phyloP scores from a whole-genome alignment of 2,113 vertebrate species.

The Romanogobio albipinnatus region DNA sequence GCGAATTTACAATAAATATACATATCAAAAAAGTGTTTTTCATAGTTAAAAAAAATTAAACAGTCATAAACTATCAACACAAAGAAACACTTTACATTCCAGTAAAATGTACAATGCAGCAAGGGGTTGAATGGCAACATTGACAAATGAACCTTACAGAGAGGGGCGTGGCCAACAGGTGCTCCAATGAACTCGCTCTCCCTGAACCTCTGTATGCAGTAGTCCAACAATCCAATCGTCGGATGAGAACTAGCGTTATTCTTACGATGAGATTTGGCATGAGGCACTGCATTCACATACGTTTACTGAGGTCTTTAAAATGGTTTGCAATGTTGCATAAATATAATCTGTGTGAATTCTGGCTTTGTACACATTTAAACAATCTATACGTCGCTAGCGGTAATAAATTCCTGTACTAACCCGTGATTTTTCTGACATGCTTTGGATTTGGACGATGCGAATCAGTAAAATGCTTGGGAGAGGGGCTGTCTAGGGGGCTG shows the following conservation, averaged over 20 bases:
- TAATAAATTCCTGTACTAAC: neutral
- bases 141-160: slow-evolving; percentile 65
- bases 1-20: slow-evolving; percentile 78
- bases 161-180: slow-evolving; percentile 40
- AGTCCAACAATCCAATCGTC: slow-evolving; percentile 47
- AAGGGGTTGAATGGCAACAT: slow-evolving; percentile 73
- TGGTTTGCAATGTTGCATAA: slow-evolving; percentile 4
- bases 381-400: slow-evolving; percentile 8
- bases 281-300: slow-evolving; percentile 60
- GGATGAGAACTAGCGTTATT: slow-evolving; percentile 44
- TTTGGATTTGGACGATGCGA: neutral
- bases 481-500: neutral
- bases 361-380: slow-evolving; percentile 11
- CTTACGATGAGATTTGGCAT: slow-evolving; percentile 54
- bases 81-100: slow-evolving; percentile 79
- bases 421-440: neutral
- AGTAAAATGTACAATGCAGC: slow-evolving; percentile 80
- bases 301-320: slow-evolving; percentile 12
- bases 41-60: slow-evolving; percentile 61
- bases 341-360: slow-evolving; percentile 24
- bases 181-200: slow-evolving; percentile 49
- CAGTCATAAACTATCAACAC: slow-evolving; percentile 69
- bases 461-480: neutral
- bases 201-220: slow-evolving; percentile 61
- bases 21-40: slow-evolving; percentile 65